Conservation (phyloP, 1,140 invertebrate genomes). For the Drosophila nigromelanica region DNA sequence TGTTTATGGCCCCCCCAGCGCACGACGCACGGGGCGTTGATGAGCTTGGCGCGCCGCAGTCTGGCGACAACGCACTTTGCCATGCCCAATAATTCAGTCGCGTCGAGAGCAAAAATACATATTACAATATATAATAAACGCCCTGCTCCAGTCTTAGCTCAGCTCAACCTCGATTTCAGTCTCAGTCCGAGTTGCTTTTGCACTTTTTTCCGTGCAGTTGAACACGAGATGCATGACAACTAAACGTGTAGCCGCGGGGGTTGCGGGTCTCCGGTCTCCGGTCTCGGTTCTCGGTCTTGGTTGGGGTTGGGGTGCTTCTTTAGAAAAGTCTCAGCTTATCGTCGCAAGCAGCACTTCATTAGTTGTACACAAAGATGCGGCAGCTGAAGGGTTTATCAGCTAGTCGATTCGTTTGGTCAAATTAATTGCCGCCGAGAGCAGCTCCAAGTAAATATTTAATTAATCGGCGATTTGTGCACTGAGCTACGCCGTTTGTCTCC, state of each 20-base stretch:
- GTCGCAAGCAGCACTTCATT: constrained; percentile 60
- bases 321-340: constrained; percentile 16
- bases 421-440: constrained; percentile 59
- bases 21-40: constrained; percentile 46
- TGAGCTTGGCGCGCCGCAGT: constrained; percentile 54
- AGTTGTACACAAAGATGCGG: constrained; percentile 62
- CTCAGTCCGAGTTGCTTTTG: constrained; percentile 16
- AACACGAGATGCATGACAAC: constrained; percentile 79
- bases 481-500: constrained; percentile 64
- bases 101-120: constrained; percentile 33
- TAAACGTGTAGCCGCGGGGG: constrained; percentile 35
- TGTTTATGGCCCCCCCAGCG: constrained; percentile 65
- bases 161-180: constrained; percentile 25
- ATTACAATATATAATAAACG: constrained; percentile 66
- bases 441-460: constrained; percentile 72
- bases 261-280: not conserved
- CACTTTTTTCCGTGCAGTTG: constrained; percentile 82
- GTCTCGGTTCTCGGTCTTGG: too few relatives aligned
- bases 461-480: constrained; percentile 79
- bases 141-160: constrained; percentile 1
- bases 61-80: constrained; percentile 71
- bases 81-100: constrained; percentile 35
- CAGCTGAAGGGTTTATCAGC: constrained; percentile 39
- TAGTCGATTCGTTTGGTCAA: constrained; percentile 52
- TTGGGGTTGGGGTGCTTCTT: not conserved